Evolutionary conservation across 2,113 vertebrate species (phyloP).

Genomic region (Apeltes quadracus): DNA sequence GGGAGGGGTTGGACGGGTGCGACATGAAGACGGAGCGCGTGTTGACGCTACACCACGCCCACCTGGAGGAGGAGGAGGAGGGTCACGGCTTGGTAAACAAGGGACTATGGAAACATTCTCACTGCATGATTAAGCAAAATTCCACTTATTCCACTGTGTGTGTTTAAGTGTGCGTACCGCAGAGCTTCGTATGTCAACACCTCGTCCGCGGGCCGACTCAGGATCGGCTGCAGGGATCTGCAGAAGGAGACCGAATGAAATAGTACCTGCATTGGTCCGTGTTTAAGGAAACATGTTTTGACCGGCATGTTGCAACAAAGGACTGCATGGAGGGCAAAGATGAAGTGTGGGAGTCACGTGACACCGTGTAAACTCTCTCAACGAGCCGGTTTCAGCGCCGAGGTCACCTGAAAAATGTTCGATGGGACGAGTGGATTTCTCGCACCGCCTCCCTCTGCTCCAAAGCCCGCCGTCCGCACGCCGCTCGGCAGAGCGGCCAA

Average conservation of each 20-base stretch:
- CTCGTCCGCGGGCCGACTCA: slow-evolving; percentile 69
- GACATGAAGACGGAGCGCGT: slow-evolving; percentile 92
- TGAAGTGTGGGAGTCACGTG: background rate
- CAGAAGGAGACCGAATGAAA: slow-evolving; percentile 9
- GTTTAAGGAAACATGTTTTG: background rate
- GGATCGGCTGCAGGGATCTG: slow-evolving; percentile 87
- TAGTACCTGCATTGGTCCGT: too few species aligned
- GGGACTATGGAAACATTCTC: background rate
- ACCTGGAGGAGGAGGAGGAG: slow-evolving; percentile 59
- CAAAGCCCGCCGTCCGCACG: slow-evolving; percentile 73
- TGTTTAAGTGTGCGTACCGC: slow-evolving; percentile 43
- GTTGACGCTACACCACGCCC: slow-evolving; percentile 96
- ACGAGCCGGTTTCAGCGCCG: background rate
- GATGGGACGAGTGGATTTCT: slow-evolving; percentile 78
- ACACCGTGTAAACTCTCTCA: too few species aligned
- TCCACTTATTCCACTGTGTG: background rate
- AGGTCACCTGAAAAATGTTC: slow-evolving; percentile 80
- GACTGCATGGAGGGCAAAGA: background rate
- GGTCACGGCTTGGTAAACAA: background rate
- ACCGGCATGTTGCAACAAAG: background rate
- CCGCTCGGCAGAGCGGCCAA: slow-evolving; percentile 79
- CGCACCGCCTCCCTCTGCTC: slow-evolving; percentile 80
- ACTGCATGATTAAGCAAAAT: background rate
- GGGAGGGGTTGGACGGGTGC: slow-evolving; percentile 69
- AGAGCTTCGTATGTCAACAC: slow-evolving; percentile 86